A percentile compares a stretch with the other conserved stretches of the same genome.
Evolutionary conservation across 1,140 invertebrate species (phyloP).

Genomic region (Drosophila simulans): DNA sequence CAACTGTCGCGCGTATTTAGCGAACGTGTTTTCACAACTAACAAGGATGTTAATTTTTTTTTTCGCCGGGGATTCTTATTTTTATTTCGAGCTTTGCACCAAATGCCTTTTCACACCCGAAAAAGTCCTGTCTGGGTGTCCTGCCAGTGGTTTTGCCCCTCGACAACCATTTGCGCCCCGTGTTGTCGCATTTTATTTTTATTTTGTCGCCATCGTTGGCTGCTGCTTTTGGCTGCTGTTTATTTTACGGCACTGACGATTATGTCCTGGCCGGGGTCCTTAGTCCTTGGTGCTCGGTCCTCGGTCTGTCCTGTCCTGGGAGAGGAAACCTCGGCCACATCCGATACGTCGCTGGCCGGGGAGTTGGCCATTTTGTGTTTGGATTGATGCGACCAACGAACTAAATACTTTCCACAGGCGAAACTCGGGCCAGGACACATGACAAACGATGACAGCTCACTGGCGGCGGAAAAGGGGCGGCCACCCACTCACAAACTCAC

Average conservation of each 20-base stretch:
- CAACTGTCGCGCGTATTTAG: conserved; percentile 72
- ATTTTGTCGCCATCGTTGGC: conserved; percentile 71
- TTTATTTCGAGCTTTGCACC: conserved; percentile 77
- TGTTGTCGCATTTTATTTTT: conserved; percentile 71
- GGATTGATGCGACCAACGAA: conserved; percentile 79
- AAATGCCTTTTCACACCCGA: conserved; percentile 81
- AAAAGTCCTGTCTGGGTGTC: conserved; percentile 55
- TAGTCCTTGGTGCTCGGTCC: not conserved
- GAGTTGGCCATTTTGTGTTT: conserved; percentile 80
- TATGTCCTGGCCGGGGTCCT: conserved; percentile 50
- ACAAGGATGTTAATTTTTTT: conserved; percentile 82
- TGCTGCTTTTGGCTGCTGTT: conserved; percentile 62
- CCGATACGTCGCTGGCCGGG: conserved; percentile 61
- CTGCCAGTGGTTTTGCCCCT: conserved; percentile 25
- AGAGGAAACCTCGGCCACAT: conserved; percentile 82
- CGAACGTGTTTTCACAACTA: conserved; percentile 83
- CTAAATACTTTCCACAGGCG: conserved; percentile 79
- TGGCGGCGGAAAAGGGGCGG: not conserved
- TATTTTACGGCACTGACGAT: conserved; percentile 80
- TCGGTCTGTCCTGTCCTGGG: not conserved
- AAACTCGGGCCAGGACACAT: conserved; percentile 63
- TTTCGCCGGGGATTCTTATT: conserved; percentile 63
- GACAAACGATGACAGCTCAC: conserved; percentile 77
- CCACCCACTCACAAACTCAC: too few relatives aligned
- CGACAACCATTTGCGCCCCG: conserved; percentile 18